Conservation (phyloP, 64 coral and sea anemone species). For the Stichodactyla mertensii region DNA sequence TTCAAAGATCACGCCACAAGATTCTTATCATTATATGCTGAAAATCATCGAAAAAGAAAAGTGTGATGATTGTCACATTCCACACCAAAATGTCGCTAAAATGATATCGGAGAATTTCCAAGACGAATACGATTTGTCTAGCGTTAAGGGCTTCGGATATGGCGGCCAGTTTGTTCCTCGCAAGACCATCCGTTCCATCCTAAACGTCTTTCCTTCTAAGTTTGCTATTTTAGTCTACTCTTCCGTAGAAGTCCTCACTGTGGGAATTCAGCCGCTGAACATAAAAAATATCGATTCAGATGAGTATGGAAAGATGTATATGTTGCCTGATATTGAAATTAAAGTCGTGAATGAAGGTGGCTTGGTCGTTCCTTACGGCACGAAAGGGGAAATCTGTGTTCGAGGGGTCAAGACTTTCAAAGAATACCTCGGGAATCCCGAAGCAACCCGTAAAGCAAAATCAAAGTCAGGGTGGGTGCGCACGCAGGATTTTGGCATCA, state of each 20-base stretch:
- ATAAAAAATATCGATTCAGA: not conserved
- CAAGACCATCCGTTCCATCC: not conserved
- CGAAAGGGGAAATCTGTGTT: not conserved
- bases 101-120: not conserved
- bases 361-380: not conserved
- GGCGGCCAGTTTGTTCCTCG: conserved; percentile 25
- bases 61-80: not conserved
- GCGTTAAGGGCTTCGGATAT: not conserved
- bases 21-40: not conserved
- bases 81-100: not conserved
- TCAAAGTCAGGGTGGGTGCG: not conserved
- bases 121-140: conserved; percentile 14
- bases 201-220: not conserved
- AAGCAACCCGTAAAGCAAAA: not conserved
- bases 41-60: conserved; percentile 5
- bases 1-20: not conserved
- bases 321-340: conserved; percentile 8
- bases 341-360: conserved; percentile 19
- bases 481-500: conserved; percentile 13
- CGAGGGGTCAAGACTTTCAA: conserved; percentile 8
- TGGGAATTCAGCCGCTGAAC: not conserved
- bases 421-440: not conserved
- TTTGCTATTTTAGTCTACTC: not conserved
- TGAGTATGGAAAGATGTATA: conserved; percentile 13
- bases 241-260: not conserved